Percentiles rank a stretch among this genome's conserved stretches.
phyloP scores from a whole-genome alignment of 1,140 invertebrate species.

The Drosophila ogumai region DNA sequence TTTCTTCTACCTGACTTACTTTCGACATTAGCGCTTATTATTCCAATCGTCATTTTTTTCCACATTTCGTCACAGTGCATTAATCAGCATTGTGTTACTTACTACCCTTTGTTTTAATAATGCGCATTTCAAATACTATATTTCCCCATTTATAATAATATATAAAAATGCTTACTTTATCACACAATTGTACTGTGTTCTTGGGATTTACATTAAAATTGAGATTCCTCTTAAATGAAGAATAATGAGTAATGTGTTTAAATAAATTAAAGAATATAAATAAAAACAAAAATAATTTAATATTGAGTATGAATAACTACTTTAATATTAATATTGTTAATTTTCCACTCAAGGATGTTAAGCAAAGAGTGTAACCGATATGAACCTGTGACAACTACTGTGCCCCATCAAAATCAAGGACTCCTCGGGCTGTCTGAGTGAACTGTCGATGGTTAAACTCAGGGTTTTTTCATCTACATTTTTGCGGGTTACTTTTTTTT shows the following conservation, averaged over 20 bases:
- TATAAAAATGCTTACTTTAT: neutral
- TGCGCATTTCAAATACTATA: constrained; percentile 29
- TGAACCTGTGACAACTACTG: constrained; percentile 40
- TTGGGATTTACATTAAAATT: neutral
- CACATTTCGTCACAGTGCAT: constrained; percentile 68
- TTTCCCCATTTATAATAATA: constrained; percentile 3
- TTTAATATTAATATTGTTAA: too few relatives aligned
- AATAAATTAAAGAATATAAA: neutral
- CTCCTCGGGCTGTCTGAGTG: constrained; percentile 32
- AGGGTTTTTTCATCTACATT: constrained; percentile 27
- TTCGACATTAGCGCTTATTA: constrained; percentile 51
- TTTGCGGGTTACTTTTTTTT: constrained; percentile 37
- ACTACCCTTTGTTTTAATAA: constrained; percentile 18
- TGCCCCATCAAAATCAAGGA: constrained; percentile 65
- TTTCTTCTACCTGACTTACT: constrained; percentile 46
- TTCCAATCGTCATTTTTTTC: constrained; percentile 13
- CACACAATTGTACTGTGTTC: neutral
- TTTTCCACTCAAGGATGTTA: too few relatives aligned
- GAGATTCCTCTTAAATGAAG: too few relatives aligned
- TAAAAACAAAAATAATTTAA: too few relatives aligned
- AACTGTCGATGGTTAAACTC: constrained; percentile 46
- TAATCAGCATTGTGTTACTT: constrained; percentile 59
- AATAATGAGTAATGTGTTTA: too few relatives aligned
- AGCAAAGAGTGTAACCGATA: neutral
- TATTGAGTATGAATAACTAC: too few relatives aligned